phyloP scores from a whole-genome alignment of 2,888 invertebrate species.

The Perdita meconis region DNA sequence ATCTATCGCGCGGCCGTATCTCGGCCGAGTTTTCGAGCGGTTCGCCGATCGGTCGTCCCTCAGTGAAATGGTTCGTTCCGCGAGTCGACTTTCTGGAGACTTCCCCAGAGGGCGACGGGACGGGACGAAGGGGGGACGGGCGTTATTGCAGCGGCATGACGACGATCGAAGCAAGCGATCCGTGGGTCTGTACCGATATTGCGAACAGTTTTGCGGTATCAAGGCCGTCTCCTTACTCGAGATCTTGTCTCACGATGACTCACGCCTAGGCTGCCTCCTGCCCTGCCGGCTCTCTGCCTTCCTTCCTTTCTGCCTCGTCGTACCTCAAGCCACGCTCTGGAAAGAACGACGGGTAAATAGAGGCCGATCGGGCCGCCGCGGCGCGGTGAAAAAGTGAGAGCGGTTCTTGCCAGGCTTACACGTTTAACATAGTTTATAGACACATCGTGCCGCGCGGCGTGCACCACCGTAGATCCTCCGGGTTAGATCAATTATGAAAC shows the following conservation, averaged over 20 bases:
- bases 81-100: slow-evolving; percentile 16
- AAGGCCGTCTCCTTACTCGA: slow-evolving; percentile 80
- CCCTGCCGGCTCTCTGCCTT: slow-evolving; percentile 68
- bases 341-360: slow-evolving; percentile 50
- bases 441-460: slow-evolving; percentile 43
- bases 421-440: slow-evolving; percentile 59
- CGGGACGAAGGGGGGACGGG: slow-evolving; percentile 5
- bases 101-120: slow-evolving; percentile 10
- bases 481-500: slow-evolving; percentile 51
- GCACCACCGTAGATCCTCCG: slow-evolving; percentile 35
- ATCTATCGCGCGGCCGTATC: neutral
- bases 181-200: slow-evolving; percentile 74
- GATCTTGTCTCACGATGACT: slow-evolving; percentile 78
- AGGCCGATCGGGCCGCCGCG: slow-evolving; percentile 12
- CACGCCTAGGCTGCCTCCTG: slow-evolving; percentile 70
- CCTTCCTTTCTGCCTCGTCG: slow-evolving; percentile 37
- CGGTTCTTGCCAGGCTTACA: slow-evolving; percentile 44
- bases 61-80: slow-evolving; percentile 15
- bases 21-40: neutral
- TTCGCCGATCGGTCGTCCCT: neutral
- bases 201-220: slow-evolving; percentile 77
- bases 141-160: slow-evolving; percentile 53
- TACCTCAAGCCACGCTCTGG: slow-evolving; percentile 14
- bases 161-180: slow-evolving; percentile 66
- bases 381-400: slow-evolving; percentile 50